These are phyloP conservation scores for Periophthalmus modestus DNA, from an alignment of 2,113 vertebrate species.

Conservation along the genomic window DNA sequence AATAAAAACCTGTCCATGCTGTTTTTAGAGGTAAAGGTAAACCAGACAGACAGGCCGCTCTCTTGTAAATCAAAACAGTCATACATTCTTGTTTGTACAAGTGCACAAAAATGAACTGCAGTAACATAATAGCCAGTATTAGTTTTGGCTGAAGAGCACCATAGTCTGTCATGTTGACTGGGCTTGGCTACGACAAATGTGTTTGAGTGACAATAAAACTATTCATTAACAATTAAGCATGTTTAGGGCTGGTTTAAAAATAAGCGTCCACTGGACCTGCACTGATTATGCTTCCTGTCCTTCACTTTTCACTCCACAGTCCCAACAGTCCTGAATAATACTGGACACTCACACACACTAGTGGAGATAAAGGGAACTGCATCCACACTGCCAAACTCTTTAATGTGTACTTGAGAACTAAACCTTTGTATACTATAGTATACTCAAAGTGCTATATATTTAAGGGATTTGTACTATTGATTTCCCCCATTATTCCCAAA, in stretches of 20 bases:
- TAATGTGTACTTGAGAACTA: not conserved
- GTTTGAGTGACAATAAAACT: not conserved
- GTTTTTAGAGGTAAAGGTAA: not conserved
- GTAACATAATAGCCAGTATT: not conserved
- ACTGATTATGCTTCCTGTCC: not conserved
- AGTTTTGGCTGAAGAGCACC: slow-evolving; percentile 1
- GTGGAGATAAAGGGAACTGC: slow-evolving; percentile 3
- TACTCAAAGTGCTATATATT: slow-evolving; percentile 4
- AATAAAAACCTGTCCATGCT: slow-evolving; percentile 1
- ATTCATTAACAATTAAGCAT: not conserved
- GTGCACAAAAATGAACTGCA: slow-evolving; percentile 5
- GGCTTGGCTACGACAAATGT: slow-evolving; percentile 6
- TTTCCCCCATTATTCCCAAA: not conserved
- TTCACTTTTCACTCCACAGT: slow-evolving; percentile 4
- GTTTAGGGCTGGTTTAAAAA: not conserved
- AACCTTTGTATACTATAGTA: not conserved
- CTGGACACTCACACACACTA: slow-evolving; percentile 5
- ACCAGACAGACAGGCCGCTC: not conserved
- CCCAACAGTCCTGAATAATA: slow-evolving; percentile 4
- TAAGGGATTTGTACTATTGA: not conserved
- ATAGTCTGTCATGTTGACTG: not conserved
- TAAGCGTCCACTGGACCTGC: not conserved
- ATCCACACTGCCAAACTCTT: not conserved
- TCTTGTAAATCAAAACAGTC: not conserved
- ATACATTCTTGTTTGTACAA: slow-evolving; percentile 1